phyloP scores from a whole-genome alignment of 2,888 invertebrate species.

The Drosophila paranaensis region DNA sequence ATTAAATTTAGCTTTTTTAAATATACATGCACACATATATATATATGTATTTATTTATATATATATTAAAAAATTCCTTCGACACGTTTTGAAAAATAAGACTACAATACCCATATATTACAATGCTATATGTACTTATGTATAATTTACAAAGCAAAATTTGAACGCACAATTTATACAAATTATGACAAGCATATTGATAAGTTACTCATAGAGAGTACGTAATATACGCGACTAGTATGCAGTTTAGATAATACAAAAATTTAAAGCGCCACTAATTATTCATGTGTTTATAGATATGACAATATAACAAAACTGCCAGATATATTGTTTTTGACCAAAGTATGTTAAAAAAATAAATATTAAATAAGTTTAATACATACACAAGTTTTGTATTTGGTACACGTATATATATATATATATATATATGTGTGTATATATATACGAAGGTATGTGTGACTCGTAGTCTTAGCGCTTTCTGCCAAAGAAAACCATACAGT shows the following conservation, averaged over 20 bases:
- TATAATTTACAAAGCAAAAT: not conserved
- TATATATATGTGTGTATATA: constrained; percentile 7
- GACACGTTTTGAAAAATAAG: too few relatives aligned
- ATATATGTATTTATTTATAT: not conserved
- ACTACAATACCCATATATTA: too few relatives aligned
- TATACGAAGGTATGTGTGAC: constrained; percentile 8
- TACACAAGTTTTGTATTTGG: constrained; percentile 42
- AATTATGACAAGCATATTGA: not conserved
- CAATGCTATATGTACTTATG: too few relatives aligned
- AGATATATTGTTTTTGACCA: constrained; percentile 47
- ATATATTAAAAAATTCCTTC: too few relatives aligned
- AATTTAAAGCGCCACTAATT: not conserved
- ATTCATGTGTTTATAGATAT: constrained; percentile 13
- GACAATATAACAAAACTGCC: constrained; percentile 28
- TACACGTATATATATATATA: constrained; percentile 32
- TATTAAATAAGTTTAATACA: constrained; percentile 45
- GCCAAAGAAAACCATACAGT: constrained; percentile 10
- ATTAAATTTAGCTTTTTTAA: too few relatives aligned
- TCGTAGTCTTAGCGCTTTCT: constrained; percentile 24
- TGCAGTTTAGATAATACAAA: constrained; percentile 24
- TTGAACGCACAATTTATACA: not conserved
- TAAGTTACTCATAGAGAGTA: constrained; percentile 21
- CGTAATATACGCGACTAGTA: not conserved
- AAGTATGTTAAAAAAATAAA: constrained; percentile 17
- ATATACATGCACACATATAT: not conserved